These are phyloP conservation scores for Metallyticus violacea DNA, from an alignment of 2,888 invertebrate genomes.

Conservation along the genomic window DNA sequence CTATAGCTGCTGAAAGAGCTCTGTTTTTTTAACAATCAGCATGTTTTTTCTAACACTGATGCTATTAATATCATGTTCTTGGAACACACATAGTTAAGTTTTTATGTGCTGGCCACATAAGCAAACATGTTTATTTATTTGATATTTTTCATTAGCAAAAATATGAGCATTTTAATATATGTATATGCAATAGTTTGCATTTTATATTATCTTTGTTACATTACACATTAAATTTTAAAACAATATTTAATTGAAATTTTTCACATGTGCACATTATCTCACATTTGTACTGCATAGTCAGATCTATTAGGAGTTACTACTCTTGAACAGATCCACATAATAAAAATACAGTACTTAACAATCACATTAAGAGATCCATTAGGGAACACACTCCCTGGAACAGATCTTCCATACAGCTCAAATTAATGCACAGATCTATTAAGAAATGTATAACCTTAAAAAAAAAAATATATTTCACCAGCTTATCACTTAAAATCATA, in stretches of 20 bases:
- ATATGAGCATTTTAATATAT: not conserved
- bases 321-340: slow-evolving; percentile 25
- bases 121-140: not conserved
- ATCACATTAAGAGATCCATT: not conserved
- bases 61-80: not conserved
- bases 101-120: no score
- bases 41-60: no score
- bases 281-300: slow-evolving; percentile 1
- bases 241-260: not conserved
- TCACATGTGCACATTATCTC: not conserved
- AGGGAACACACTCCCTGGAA: not conserved
- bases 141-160: not conserved
- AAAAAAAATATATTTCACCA: no score
- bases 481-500: no score
- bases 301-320: slow-evolving; percentile 30
- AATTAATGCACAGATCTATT: not conserved
- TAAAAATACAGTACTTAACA: not conserved
- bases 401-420: not conserved
- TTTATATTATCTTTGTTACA: not conserved
- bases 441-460: not conserved
- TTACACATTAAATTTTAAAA: not conserved
- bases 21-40: no score
- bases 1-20: not conserved
- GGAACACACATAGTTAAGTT: no score
- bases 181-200: not conserved